Percentiles rank a stretch among this genome's conserved stretches.
Conservation (phyloP, 2,888 invertebrate species). For the Trichopoda pennipes region DNA sequence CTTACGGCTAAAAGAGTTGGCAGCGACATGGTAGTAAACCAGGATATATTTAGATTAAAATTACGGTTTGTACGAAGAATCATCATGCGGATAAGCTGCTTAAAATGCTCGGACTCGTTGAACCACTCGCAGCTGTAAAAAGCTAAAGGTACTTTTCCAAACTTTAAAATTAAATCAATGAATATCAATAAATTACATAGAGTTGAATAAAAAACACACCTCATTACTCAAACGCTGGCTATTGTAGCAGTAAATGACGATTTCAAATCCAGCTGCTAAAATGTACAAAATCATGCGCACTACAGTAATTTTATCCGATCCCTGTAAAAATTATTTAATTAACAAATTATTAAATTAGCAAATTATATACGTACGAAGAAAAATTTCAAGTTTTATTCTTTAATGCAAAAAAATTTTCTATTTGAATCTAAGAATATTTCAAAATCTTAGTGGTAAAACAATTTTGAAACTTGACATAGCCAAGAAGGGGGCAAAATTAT, state of each 20-base stretch:
- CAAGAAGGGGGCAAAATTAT: too few species aligned
- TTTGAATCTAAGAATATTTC: too few species aligned
- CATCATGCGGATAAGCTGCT: conserved; percentile 74
- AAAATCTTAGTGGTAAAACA: too few species aligned
- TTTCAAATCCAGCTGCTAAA: conserved; percentile 73
- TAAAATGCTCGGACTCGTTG: conserved; percentile 73
- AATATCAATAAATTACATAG: background rate
- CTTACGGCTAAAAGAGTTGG: conserved; percentile 76
- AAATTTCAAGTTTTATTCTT: too few species aligned
- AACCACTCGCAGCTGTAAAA: conserved; percentile 76
- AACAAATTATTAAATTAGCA: too few species aligned
- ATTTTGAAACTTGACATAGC: too few species aligned
- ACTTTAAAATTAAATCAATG: conserved; percentile 59
- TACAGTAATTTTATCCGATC: conserved; percentile 67
- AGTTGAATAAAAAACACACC: conserved; percentile 28
- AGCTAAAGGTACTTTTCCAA: conserved; percentile 73
- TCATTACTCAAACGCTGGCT: conserved; percentile 73
- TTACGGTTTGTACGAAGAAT: conserved; percentile 75
- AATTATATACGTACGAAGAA: too few species aligned
- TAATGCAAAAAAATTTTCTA: too few species aligned
- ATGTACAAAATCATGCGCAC: conserved; percentile 77
- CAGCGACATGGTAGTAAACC: conserved; percentile 76
- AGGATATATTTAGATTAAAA: conserved; percentile 74
- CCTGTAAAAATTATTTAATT: conserved; percentile 47
- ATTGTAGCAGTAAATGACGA: conserved; percentile 76